These are phyloP conservation scores for Oreotrochilus melanogaster DNA, from an alignment of 2,113 vertebrate species.

Conservation along the genomic window DNA sequence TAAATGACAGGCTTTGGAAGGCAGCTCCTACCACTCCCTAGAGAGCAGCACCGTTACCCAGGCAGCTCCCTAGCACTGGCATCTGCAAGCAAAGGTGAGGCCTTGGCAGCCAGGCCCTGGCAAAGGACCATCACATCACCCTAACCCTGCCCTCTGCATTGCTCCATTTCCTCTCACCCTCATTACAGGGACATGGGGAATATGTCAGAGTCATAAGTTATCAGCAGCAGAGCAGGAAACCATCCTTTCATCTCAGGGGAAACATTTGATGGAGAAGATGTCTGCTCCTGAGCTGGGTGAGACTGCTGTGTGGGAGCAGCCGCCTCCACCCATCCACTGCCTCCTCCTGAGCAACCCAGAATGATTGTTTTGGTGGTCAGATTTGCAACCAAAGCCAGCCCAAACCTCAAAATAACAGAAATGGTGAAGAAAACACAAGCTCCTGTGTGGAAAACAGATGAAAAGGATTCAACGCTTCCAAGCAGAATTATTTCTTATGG, in stretches of 20 bases:
- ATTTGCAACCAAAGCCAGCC: background rate
- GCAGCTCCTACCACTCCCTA: background rate
- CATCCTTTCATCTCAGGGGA: background rate
- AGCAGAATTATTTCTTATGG: background rate
- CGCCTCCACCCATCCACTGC: background rate
- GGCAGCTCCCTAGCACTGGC: rapidly evolving
- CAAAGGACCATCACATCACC: background rate
- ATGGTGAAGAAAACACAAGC: background rate
- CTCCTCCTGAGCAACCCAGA: background rate
- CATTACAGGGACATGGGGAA: background rate
- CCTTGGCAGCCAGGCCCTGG: rapidly evolving
- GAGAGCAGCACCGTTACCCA: background rate
- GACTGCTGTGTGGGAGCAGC: background rate
- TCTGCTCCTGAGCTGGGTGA: background rate
- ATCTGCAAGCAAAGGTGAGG: rapidly evolving
- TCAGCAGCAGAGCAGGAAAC: background rate
- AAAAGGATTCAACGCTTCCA: background rate
- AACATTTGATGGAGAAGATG: background rate
- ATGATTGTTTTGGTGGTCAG: background rate
- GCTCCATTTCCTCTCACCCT: background rate
- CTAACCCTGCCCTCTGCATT: background rate
- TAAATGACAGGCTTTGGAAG: background rate
- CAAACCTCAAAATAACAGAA: background rate
- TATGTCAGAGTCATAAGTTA: rapidly evolving
- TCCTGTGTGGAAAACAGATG: background rate